Percentiles rank a stretch among this genome's conserved stretches.
These are phyloP conservation scores for Sitta carolinensis DNA, from an alignment of 2,797 vertebrate species.

Conservation along the genomic window DNA sequence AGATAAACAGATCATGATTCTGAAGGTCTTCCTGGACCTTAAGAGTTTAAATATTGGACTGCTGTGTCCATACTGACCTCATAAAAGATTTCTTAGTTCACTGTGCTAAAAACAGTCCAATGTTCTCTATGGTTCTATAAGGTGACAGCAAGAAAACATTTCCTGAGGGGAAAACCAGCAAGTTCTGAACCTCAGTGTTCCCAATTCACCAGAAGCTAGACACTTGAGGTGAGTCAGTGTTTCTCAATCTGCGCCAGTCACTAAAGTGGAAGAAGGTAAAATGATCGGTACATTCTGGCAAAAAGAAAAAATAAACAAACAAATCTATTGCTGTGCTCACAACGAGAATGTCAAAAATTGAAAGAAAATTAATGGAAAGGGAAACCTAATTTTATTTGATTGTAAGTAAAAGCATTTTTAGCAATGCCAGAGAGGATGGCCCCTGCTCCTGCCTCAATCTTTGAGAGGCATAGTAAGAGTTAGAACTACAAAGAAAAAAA, in stretches of 20 bases:
- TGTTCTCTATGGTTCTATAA: background rate
- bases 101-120: background rate
- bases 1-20: background rate
- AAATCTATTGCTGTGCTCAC: background rate
- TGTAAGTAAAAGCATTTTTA: background rate
- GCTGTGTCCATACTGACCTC: background rate
- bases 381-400: background rate
- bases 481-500: background rate
- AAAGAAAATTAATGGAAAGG: background rate
- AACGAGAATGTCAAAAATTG: background rate
- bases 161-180: background rate
- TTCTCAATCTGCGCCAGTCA: background rate
- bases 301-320: background rate
- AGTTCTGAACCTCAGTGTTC: background rate
- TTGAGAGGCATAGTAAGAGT: background rate
- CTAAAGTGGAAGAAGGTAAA: background rate
- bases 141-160: background rate
- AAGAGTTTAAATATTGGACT: background rate
- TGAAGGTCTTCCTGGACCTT: background rate
- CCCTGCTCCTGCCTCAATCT: accelerated
- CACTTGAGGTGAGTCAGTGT: background rate
- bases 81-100: background rate
- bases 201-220: background rate
- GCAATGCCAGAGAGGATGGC: accelerated
- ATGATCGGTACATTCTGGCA: background rate